Base-by-base conservation (phyloP, 1,140 invertebrate genomes). In the Bombus balteatus region DNA sequence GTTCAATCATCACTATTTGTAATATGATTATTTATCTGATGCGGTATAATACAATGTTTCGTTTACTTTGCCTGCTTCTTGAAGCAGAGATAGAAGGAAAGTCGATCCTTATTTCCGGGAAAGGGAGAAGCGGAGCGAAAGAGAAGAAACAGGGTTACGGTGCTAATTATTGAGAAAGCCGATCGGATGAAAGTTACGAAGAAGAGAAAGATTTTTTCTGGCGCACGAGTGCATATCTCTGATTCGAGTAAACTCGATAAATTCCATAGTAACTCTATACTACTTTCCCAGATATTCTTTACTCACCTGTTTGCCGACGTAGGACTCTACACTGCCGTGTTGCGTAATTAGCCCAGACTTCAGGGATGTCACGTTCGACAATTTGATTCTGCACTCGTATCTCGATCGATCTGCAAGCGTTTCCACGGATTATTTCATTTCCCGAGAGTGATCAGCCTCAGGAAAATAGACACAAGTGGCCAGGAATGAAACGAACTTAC, bases 351-450 rank as follows among this genome's bases (percentile, higher is more conserved):
- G 76, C 12, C 86, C 82, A 18, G 80, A 81, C 3, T 90, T 89
- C 8, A 92, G 76, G 47, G 90, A 91, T 1, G 92, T 93, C 59
- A 90, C 88, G 53, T 94, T 94, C 15, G 92, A 90, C 65, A 94
- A 72, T 88, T 94, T 94, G 79, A 94, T 93, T 70, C 92, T 92
- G 83, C 93, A 93, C 62, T 94, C 93, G 83, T 93, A 94, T 70
- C 93, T 90, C 32, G 92, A 92, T 25, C 93, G 92, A 92, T 94
- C 93, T 94, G 86, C 28, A 70, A 83, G 34, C 62, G 4, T 71
- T 57, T 59, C n/a, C 22, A 18, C 15, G 3, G 22, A 43, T 71
- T 41, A 47, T 34, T 34, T 34, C 65, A 18, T 15, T 66, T 22
- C 0, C 8, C 47, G 22, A 22, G 5, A 18, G 47, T 18, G 18